Conservation (phyloP, 2,113 vertebrate species). For the Falcunculus frontatus region DNA sequence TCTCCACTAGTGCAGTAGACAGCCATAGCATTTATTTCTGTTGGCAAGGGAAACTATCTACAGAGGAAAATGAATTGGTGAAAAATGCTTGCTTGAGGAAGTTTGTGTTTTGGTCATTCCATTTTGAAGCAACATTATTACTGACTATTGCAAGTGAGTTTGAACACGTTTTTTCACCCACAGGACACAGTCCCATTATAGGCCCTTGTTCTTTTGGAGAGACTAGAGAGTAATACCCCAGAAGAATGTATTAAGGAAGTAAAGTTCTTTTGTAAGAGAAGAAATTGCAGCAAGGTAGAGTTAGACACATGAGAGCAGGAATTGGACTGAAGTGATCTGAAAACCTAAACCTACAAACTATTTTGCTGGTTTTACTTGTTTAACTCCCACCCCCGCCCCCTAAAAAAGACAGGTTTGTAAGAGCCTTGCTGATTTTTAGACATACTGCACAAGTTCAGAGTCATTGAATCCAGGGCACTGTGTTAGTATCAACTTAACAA, state of each 20-base stretch:
- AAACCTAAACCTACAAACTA: not conserved
- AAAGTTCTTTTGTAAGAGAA: not conserved
- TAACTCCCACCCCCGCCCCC: accelerated
- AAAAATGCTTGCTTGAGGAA: not conserved
- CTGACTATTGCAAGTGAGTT: not conserved
- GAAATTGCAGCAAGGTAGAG: not conserved
- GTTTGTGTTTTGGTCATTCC: not conserved
- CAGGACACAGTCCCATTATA: not conserved
- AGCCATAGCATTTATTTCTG: not conserved
- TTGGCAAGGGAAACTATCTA: not conserved
- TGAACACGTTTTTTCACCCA: not conserved
- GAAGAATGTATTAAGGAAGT: not conserved
- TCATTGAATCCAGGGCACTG: not conserved
- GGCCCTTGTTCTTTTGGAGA: not conserved
- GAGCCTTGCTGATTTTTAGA: not conserved
- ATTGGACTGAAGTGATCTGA: not conserved
- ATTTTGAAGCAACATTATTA: not conserved
- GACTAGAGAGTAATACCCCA: not conserved
- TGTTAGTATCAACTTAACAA: not conserved
- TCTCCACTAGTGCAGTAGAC: not conserved
- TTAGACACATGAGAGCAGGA: not conserved
- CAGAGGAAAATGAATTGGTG: not conserved
- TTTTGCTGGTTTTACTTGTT: not conserved
- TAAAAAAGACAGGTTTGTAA: not conserved
- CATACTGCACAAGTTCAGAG: not conserved